Base-by-base conservation (phyloP, 2,113 vertebrate species). In the Cephalopholis sonnerati region DNA sequence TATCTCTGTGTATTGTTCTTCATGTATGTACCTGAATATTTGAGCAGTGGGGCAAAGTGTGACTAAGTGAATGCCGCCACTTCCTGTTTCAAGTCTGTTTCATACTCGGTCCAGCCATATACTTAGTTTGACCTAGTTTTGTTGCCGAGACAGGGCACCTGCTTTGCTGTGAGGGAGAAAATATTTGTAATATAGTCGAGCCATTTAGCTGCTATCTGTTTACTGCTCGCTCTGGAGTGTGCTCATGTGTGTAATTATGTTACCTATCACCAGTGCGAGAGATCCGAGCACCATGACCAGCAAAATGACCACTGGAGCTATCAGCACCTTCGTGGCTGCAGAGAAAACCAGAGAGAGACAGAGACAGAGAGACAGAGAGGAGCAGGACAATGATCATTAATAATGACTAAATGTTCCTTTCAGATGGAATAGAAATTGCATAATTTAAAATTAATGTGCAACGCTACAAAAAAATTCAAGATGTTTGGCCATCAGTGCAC, bases 231-330 rank as follows among this genome's bases (percentile, higher is more conserved):
- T 0, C 46, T 2, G 29, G 77, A 55, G 79, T 59, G 79, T 67
- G 61, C 59, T 63, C 48, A 74, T 62, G 79, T 44, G 66, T 53
- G 29, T 74, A 66, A 68, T 61, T 75, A 27, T 62, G 65, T 97
- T 97, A 99, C 98, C 98, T 94, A 98, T 95, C 86, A 99, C 97
- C 92, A 99, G 94, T 63, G 97, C 97, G 88, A 99, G 91, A 15
- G 97, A 96, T 95, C 98, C 98, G 63, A 99, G 90, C 87, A 97
- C 97, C 94, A 99, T 93, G 87, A 97, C 97, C 92, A 99, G 94
- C 84, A 99, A 93, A 89, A 98, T 83, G 93, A 98, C 96, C 89
- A 98, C 79, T 32, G 98, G 98, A 68, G 97, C 97, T 83, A 99
- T 93, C 76, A 99, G 94, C 87, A 99, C 90, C 91, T 99, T 99